Base-by-base conservation (phyloP, 1,140 invertebrate species). In the Bombus sibiricus region DNA sequence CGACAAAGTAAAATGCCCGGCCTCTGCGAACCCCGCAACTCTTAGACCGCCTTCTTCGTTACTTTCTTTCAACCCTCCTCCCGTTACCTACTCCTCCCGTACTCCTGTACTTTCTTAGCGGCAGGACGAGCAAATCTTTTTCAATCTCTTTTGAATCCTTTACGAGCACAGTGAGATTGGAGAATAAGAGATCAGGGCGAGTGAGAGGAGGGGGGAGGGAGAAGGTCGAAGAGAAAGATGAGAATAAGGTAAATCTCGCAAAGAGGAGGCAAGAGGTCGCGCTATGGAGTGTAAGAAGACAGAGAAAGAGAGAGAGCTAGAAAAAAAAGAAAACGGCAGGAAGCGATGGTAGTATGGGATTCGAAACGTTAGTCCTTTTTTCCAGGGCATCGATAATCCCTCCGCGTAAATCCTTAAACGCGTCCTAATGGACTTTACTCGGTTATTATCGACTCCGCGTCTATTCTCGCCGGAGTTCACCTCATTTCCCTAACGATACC, bases 111-210 rank as follows among this genome's bases (percentile, higher is more conserved):
- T 86, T 89, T 76, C 81, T 79, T 83, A 77, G 66, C 72, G 75
- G 73, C 82, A 53, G 84, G 62, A 75, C 90, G 83, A 85, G 88
- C 90, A 91, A 91, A 91, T 91, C 89, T 91, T 91, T 91, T 87
- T 91, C 90, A 89, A 91, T 91, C 90, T 91, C 88, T 91, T 89
- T 87, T 87, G 89, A 91, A 91, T 91, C 90, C 89, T 91, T 91
- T 88, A 91, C 86, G 77, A 81, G 88, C 76, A 83, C 72, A 77
- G 83, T 68, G 87, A 87, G 89, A 89, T 91, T 90, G 89, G 82
- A 91, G 73, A 75, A 81, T 53, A 64, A 68, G 74, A 73, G 84
- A 82, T 72, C 71, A 39, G 43, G 34, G 74, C 28, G n/a, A 12
- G 18, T n/a, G 25, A 74, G 5, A 47, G 43, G 25, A 74, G 5